A percentile compares a stretch with the other conserved stretches of the same genome.
Evolutionary conservation across 2,888 invertebrate genomes (phyloP).

Genomic region (Zaprionus lineosus): DNA sequence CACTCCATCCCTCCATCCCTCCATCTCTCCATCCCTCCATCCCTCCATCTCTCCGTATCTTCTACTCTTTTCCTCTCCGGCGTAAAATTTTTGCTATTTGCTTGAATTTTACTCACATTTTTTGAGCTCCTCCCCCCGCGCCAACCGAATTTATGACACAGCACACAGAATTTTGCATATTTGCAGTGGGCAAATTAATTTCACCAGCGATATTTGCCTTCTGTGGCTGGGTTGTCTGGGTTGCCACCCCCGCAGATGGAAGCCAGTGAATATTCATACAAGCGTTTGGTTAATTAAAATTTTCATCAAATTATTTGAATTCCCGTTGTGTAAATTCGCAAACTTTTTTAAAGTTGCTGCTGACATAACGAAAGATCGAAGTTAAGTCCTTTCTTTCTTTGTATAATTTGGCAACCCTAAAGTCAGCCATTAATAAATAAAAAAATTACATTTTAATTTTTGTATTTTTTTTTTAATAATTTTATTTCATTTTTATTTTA

Average conservation of each 20-base stretch:
- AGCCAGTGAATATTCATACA: slow-evolving; percentile 25
- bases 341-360: slow-evolving; percentile 34
- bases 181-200: slow-evolving; percentile 71
- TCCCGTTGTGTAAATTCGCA: background rate
- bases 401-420: slow-evolving; percentile 6
- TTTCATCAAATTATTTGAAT: slow-evolving; percentile 57
- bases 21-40: too few species aligned
- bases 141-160: slow-evolving; percentile 73
- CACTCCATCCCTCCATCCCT: too few species aligned
- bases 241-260: background rate
- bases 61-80: too few species aligned
- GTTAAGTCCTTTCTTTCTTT: too few species aligned
- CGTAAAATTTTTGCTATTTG: slow-evolving; percentile 68
- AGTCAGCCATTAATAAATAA: too few species aligned
- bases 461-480: too few species aligned
- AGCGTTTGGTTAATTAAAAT: slow-evolving; percentile 72
- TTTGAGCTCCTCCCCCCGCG: too few species aligned
- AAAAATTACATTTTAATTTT: too few species aligned
- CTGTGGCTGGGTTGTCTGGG: slow-evolving; percentile 23
- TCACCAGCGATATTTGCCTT: slow-evolving; percentile 63
- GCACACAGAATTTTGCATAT: slow-evolving; percentile 62
- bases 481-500: too few species aligned
- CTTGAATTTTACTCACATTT: too few species aligned
- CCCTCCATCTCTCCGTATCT: too few species aligned
- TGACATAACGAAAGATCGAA: slow-evolving; percentile 16